These are phyloP conservation scores for Heliocidaris tuberculata DNA, from an alignment of 35 echinoderm and acorn worm species.

Conservation along the genomic window DNA sequence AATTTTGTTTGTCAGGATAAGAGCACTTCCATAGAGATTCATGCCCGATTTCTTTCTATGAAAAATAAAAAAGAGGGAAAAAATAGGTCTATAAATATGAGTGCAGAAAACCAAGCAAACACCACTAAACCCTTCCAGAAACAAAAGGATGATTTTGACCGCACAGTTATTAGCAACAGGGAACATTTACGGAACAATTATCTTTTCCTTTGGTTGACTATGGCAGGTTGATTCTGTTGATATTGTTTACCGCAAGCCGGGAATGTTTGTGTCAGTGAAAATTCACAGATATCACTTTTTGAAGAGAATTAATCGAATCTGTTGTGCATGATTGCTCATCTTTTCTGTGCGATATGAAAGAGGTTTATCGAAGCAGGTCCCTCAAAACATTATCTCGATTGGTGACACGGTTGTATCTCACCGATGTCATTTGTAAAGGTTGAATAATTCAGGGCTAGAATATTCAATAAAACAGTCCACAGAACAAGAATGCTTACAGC, in stretches of 20 bases:
- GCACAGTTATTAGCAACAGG: background rate
- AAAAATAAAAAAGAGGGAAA: background rate
- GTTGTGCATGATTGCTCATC: background rate
- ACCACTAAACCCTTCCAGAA: background rate
- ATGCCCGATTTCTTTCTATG: background rate
- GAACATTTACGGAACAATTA: background rate
- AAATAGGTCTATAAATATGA: background rate
- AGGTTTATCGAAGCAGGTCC: background rate
- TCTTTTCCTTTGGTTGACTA: background rate
- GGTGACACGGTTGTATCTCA: background rate
- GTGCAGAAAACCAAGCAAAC: background rate
- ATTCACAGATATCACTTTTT: background rate
- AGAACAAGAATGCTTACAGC: background rate
- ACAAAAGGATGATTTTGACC: conserved; percentile 4
- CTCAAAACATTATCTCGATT: background rate
- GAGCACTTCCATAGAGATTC: background rate
- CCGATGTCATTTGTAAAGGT: background rate
- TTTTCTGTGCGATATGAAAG: background rate
- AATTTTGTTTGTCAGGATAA: background rate
- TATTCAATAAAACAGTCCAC: background rate
- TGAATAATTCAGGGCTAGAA: background rate
- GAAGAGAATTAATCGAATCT: background rate
- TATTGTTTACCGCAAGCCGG: background rate
- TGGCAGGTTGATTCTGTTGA: background rate
- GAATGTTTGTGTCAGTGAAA: background rate